Conservation (phyloP, 2,888 invertebrate species). For the Slavum lentiscoides region DNA sequence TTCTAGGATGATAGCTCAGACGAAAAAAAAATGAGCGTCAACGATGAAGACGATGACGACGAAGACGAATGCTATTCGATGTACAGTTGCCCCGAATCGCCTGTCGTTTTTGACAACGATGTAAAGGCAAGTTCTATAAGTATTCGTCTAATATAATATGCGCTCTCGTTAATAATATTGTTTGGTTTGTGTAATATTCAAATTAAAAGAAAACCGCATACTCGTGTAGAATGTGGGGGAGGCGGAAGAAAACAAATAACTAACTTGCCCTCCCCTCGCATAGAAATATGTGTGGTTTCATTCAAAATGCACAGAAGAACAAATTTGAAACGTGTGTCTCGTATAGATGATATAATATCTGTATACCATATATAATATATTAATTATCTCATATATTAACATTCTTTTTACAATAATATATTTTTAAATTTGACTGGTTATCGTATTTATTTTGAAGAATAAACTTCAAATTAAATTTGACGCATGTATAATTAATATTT, state of each 20-base stretch:
- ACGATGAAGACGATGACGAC: constrained; percentile 33
- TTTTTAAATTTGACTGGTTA: too few relatives aligned
- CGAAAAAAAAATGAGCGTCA: constrained; percentile 33
- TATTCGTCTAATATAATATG: neutral
- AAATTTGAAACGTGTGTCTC: too few relatives aligned
- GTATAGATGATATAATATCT: neutral
- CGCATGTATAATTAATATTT: too few relatives aligned
- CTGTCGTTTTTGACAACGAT: constrained; percentile 28
- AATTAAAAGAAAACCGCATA: too few relatives aligned
- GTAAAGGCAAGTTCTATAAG: constrained; percentile 34
- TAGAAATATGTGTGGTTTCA: neutral
- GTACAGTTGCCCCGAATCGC: constrained; percentile 48
- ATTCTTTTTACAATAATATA: too few relatives aligned
- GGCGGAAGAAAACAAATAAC: too few relatives aligned
- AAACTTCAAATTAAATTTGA: too few relatives aligned
- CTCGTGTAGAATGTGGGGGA: too few relatives aligned
- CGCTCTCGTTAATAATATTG: too few relatives aligned
- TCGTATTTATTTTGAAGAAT: too few relatives aligned
- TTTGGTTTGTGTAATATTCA: neutral
- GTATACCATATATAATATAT: too few relatives aligned
- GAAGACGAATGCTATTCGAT: constrained; percentile 42
- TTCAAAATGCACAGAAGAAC: neutral
- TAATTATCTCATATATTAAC: too few relatives aligned
- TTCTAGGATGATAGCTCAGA: constrained; percentile 50
- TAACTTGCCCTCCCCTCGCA: neutral